Conservation (phyloP, 2,113 vertebrate species). For the Stercorarius parasiticus region DNA sequence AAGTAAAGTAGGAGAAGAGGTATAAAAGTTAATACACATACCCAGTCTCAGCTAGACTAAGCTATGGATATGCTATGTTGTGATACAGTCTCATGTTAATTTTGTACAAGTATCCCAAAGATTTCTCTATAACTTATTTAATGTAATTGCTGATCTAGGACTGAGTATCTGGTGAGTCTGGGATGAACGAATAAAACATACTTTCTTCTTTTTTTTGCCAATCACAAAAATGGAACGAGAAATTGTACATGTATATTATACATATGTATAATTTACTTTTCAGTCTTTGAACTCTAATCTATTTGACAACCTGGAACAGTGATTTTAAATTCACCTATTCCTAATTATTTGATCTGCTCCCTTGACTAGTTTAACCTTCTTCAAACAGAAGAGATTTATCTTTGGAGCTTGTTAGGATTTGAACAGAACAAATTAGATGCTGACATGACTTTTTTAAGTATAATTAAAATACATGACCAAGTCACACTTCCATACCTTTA, state of each 20-base stretch:
- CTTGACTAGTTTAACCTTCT: not conserved
- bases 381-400: conserved; percentile 22
- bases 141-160: not conserved
- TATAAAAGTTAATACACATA: not conserved
- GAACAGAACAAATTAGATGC: conserved; percentile 10
- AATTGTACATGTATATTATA: not conserved
- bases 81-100: not conserved
- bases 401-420: not conserved
- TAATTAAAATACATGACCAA: conserved; percentile 16
- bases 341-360: conserved; percentile 23
- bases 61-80: not conserved
- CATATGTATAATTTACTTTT: not conserved
- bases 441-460: not conserved
- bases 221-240: not conserved
- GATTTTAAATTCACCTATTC: conserved; percentile 7
- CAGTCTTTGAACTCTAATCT: not conserved
- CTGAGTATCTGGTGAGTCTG: not conserved
- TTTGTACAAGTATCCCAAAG: not conserved
- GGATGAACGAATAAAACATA: not conserved
- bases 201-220: not conserved
- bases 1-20: not conserved
- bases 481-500: not conserved
- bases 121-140: not conserved
- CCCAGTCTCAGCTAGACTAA: not conserved
- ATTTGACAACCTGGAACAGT: not conserved